Conservation (phyloP, 2,797 vertebrate species). For the Benthosema pterotum region DNA sequence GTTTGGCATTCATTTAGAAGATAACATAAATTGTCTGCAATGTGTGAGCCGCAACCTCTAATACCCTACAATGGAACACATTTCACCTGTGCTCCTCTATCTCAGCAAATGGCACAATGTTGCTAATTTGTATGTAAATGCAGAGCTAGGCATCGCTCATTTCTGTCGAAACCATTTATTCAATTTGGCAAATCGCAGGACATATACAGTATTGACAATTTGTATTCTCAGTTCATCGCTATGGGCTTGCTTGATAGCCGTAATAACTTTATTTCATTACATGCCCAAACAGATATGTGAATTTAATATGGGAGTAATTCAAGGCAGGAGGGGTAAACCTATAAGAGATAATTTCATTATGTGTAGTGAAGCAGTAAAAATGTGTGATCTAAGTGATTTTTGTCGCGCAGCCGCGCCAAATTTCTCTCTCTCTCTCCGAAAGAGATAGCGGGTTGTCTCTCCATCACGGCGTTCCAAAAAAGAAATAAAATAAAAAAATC, state of each 20-base stretch:
- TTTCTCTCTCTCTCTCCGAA: constrained; percentile 28
- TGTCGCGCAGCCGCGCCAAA: constrained; percentile 26
- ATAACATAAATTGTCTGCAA: constrained; percentile 55
- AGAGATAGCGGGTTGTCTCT: constrained; percentile 18
- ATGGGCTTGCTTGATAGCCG: constrained; percentile 34
- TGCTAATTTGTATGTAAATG: constrained; percentile 64
- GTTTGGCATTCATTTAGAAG: constrained; percentile 57
- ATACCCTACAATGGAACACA: constrained; percentile 37
- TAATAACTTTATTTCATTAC: constrained; percentile 59
- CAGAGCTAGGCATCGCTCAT: constrained; percentile 10
- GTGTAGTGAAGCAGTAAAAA: constrained; percentile 44
- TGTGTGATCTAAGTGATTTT: constrained; percentile 37
- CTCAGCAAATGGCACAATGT: constrained; percentile 31
- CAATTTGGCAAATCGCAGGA: constrained; percentile 47
- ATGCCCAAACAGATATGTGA: constrained; percentile 46
- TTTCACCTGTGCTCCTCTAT: constrained; percentile 49
- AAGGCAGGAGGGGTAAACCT: constrained; percentile 29
- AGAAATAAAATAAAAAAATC: too few relatives aligned
- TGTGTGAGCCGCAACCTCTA: constrained; percentile 41
- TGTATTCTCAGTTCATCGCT: constrained; percentile 39
- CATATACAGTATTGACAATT: constrained; percentile 46
- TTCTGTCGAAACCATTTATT: constrained; percentile 40
- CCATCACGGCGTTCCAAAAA: too few relatives aligned
- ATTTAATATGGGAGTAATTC: constrained; percentile 32
- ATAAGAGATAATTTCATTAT: constrained; percentile 51